Evolutionary conservation across 2,797 vertebrate genomes (phyloP).

Genomic region (Nannoperca australis): DNA sequence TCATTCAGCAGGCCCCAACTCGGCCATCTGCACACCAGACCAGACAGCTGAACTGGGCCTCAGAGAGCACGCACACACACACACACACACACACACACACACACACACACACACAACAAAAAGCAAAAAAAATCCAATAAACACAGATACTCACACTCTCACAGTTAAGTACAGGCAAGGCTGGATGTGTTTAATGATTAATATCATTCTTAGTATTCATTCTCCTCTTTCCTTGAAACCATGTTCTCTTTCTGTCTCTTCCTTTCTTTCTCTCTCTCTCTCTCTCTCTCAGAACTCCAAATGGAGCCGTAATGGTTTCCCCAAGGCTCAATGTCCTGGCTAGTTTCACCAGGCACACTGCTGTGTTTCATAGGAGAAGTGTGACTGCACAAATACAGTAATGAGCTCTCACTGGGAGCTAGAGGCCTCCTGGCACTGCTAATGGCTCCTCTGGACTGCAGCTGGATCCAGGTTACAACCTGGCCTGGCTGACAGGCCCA

Average conservation of each 20-base stretch:
- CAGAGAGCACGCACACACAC: conserved; percentile 62
- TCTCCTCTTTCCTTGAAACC: conserved; percentile 66
- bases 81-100: conserved; percentile 19
- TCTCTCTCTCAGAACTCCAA: conserved; percentile 69
- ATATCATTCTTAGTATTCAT: conserved; percentile 72
- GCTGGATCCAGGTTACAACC: conserved; percentile 83
- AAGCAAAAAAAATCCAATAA: conserved; percentile 74
- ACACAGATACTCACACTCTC: conserved; percentile 59
- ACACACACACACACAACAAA: conserved; percentile 59
- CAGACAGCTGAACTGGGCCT: conserved; percentile 83
- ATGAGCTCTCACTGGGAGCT: conserved; percentile 83
- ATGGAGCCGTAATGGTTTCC: conserved; percentile 78
- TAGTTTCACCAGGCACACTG: conserved; percentile 79
- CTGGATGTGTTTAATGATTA: conserved; percentile 78
- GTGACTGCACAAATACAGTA: conserved; percentile 84
- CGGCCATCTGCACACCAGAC: conserved; percentile 82
- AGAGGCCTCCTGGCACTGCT: conserved; percentile 77
- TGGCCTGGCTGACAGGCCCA: conserved; percentile 57
- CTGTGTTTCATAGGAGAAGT: conserved; percentile 81
- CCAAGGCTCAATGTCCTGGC: conserved; percentile 79
- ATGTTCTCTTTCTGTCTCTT: conserved; percentile 15
- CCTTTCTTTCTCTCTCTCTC: conserved; percentile 27
- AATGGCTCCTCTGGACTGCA: conserved; percentile 83
- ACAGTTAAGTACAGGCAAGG: conserved; percentile 61
- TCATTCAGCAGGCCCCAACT: conserved; percentile 76